Evolutionary conservation across 1,140 invertebrate species (phyloP), one percentile per base, ranked within the genome.

Genomic region (Ridgeia piscesae): DNA sequence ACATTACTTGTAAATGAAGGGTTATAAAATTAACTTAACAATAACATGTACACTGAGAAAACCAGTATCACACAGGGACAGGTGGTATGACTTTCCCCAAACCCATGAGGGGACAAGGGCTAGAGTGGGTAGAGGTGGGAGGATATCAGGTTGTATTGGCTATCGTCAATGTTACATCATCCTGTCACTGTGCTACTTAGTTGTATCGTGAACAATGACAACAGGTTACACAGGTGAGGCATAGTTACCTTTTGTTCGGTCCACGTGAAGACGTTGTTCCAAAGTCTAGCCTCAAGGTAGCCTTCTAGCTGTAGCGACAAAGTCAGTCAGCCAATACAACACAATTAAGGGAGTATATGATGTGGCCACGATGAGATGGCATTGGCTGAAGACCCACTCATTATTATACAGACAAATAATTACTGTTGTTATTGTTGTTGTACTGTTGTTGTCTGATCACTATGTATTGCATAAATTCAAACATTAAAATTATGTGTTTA

Each of bases 231-330:
- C 6, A 77, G 8, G 27, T 21, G 17, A 77, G 58, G 58, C 58
- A 77, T 77, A 27, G 58, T 77, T 77, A 97, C 95, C 94, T 96
- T 95, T 1, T 96, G 94, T 94, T 98, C 97, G 14, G 96, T 95
- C 97, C 97, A 97, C n/a, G 96, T 95, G 94, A 98, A 97, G 93
- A 98, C 97, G n/a, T 97, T 96, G 94, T 97, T 97, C 97, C 97
- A 97, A 88, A 97, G 94, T 94, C 95, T 95, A 2, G 97, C 97
- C 95, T 98, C 97, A 0, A 95, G 94, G 31, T 96, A 96, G 35
- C 96, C 96, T 96, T 98, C 97, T 14, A 98, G 92, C 95, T 94
- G 50, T 6, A 93, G 92, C 33, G 17, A 90, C 31, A 90, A 90
- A 90, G 21, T 27, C 89, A 90, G 31, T 34, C 17, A 90, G 89